A percentile compares a stretch with the other conserved stretches of the same genome.
Conservation (phyloP, 2,797 vertebrate species). For the Tapirus indicus region DNA sequence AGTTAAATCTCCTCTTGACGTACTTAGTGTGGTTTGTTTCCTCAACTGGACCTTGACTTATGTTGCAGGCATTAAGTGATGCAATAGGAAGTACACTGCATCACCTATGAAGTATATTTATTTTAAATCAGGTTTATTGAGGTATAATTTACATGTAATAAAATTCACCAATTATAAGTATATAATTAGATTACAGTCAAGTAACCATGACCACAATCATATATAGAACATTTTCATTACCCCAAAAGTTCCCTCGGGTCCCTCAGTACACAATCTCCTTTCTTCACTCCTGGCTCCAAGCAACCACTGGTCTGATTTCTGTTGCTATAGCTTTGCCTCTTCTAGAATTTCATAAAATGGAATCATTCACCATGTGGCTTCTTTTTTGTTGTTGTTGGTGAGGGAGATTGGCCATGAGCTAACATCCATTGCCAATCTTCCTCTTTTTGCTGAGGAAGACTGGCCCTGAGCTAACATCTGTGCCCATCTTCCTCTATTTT, state of each 20-base stretch:
- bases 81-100: background rate
- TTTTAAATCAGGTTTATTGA: conserved; percentile 31
- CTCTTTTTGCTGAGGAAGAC: too few species aligned
- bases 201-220: conserved; percentile 4
- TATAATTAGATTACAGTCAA: background rate
- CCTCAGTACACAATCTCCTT: background rate
- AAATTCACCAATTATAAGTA: background rate
- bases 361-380: background rate
- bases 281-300: background rate
- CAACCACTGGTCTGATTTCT: conserved; percentile 14
- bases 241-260: background rate
- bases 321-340: background rate
- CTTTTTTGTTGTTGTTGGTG: background rate
- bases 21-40: background rate
- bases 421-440: too few species aligned
- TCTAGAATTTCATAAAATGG: conserved; percentile 23
- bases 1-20: background rate
- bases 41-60: background rate
- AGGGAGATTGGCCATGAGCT: too few species aligned
- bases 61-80: background rate
- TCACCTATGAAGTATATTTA: background rate
- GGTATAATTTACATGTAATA: conserved; percentile 14
- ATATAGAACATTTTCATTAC: background rate
- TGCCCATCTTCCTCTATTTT: too few species aligned
- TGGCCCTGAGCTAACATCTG: too few species aligned